Percentiles rank a stretch among this genome's conserved stretches.
phyloP scores from a whole-genome alignment of 2,797 vertebrate genomes.

The Scomberomorus guttatus region DNA sequence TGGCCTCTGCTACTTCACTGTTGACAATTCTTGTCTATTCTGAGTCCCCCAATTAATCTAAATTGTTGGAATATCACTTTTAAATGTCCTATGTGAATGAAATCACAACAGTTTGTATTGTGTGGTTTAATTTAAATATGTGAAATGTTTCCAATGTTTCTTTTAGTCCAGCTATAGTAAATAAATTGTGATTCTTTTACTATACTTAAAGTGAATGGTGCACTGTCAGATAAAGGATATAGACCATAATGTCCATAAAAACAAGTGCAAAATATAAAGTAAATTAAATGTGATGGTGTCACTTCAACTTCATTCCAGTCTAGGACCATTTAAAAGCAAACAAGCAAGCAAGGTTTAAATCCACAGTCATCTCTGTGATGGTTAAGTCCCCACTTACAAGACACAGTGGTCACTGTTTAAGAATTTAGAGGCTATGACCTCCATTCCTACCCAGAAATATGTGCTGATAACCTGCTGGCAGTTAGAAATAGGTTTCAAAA shows the following conservation, averaged over 20 bases:
- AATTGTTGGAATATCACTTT: background rate
- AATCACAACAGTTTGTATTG: no score
- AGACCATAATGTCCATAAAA: background rate
- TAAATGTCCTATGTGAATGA: background rate
- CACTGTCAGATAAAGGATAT: background rate
- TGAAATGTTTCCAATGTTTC: no score
- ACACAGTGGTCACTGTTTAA: background rate
- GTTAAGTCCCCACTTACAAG: background rate
- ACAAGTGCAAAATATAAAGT: background rate
- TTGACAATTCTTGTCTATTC: no score
- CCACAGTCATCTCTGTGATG: background rate
- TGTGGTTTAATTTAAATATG: no score
- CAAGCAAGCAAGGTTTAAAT: background rate
- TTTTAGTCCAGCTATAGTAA: background rate
- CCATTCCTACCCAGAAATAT: background rate
- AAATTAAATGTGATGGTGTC: background rate
- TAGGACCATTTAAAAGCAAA: background rate
- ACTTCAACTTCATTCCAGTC: background rate
- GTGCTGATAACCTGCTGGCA: background rate
- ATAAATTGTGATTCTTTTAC: background rate
- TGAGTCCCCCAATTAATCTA: background rate
- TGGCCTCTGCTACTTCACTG: no score
- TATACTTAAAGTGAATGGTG: background rate
- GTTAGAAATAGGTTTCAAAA: constrained; percentile 17
- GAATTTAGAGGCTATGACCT: background rate